These are phyloP conservation scores for Mustela nigripes DNA, from an alignment of 2,113 vertebrate species.

Conservation along the genomic window DNA sequence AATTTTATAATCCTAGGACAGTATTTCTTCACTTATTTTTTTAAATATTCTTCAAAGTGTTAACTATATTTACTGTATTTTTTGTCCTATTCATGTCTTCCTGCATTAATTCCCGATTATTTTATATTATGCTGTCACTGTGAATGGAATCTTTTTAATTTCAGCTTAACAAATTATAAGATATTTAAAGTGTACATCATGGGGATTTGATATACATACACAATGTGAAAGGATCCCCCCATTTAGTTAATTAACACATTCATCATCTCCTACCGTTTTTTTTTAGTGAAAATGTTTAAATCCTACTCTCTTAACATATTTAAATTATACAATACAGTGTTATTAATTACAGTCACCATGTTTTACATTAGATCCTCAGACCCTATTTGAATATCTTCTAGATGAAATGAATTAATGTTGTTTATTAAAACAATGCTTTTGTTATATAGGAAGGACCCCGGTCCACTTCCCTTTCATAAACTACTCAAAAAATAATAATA, in stretches of 20 bases:
- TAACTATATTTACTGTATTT: background rate
- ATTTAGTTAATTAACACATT: background rate
- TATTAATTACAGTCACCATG: background rate
- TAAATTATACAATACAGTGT: background rate
- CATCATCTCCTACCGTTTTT: background rate
- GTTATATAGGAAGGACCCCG: background rate
- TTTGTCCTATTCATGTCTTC: background rate
- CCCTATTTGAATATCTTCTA: background rate
- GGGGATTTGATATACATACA: background rate
- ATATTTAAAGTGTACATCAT: background rate
- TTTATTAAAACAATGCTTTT: conserved; percentile 22
- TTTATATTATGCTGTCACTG: background rate
- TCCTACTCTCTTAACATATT: background rate
- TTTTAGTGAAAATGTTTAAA: background rate
- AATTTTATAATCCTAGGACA: background rate
- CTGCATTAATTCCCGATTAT: background rate
- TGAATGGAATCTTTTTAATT: background rate
- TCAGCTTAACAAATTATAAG: background rate
- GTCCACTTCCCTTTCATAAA: background rate
- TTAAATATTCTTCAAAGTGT: background rate
- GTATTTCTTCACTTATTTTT: conserved; percentile 35
- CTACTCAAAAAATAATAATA: background rate
- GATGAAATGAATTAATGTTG: background rate
- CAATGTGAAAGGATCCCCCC: background rate
- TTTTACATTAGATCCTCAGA: background rate